Base-by-base conservation (phyloP, 2,797 vertebrate species). In the Tapirus indicus region DNA sequence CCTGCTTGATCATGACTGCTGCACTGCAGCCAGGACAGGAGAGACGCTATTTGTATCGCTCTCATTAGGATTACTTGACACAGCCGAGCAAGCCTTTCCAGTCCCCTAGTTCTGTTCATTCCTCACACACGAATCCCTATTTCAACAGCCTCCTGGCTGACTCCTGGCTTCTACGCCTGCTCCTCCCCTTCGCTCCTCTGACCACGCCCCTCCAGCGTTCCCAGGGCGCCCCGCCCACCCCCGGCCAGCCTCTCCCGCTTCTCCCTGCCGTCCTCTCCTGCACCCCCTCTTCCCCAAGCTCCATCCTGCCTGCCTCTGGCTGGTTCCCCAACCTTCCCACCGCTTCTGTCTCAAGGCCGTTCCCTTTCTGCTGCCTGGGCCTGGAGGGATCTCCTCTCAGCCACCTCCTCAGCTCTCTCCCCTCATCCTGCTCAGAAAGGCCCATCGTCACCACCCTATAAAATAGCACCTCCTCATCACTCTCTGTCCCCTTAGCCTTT, bases 31-130 rank as follows among this genome's bases (percentile, higher is more conserved):
- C 1, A 0, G 66, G 41, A 77, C 14, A 25, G 35, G 14, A 88
- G n/a, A 6, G 16, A 27, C 0, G 12, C 27, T 0, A 0, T 14
- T 7, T 6, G 27, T 5, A 2, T 7, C 27, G 2, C 58, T 25
- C 69, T 52, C 35, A 1, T 23, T 13, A 41, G 60, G 17, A 0
- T 13, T 52, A 1, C 49, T 35, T 18, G 35, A 38, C 38, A 38
- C 27, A 52, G 35, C 41, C 12, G 3, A 68, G 80, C 18, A 21
- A 49, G 35, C 18, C 7, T 52, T 16, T 62, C 16, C 29, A 10
- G 52, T 5, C 44, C 56, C 54, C 23, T 1, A 3, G 8, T 20
- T 17, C 69, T 0, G 5, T 17, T 38, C 69, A 3, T 21, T n/a
- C 54, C 64, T 60, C 79, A 54, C 29, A 54, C 10, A 0, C 17